Evolutionary conservation across 2,113 vertebrate species (phyloP).

Genomic region (Sylvilagus bachmani): DNA sequence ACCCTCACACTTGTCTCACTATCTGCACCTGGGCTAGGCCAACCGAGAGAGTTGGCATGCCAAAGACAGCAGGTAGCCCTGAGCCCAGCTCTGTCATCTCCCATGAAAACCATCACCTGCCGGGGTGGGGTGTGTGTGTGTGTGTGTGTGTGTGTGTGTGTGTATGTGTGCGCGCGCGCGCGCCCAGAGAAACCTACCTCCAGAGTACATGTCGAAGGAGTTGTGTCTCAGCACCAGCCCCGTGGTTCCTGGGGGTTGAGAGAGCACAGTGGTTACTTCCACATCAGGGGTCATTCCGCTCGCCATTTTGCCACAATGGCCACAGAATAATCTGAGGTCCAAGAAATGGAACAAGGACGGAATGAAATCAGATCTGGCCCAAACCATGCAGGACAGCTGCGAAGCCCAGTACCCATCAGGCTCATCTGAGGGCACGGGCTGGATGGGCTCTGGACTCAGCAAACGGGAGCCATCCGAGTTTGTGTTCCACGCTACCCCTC

Average conservation of each 20-base stretch:
- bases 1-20: background rate
- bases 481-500: background rate
- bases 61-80: fast-evolving
- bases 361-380: background rate
- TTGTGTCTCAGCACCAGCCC: conserved; percentile 83
- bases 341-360: background rate
- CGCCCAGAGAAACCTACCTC: conserved; percentile 84
- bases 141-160: no score
- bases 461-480: background rate
- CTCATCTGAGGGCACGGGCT: background rate
- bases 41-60: fast-evolving
- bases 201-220: conserved; percentile 87
- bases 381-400: background rate
- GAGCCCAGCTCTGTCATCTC: fast-evolving
- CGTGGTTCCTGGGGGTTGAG: conserved; percentile 84
- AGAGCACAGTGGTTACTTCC: background rate
- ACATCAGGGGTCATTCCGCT: fast-evolving
- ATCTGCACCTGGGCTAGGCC: background rate
- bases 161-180: background rate
- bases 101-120: no score
- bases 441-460: fast-evolving
- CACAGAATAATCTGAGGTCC: background rate
- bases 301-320: background rate
- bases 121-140: no score
- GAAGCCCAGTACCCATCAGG: background rate